phyloP scores from a whole-genome alignment of 2,797 vertebrate genomes.

The Liasis olivaceus region DNA sequence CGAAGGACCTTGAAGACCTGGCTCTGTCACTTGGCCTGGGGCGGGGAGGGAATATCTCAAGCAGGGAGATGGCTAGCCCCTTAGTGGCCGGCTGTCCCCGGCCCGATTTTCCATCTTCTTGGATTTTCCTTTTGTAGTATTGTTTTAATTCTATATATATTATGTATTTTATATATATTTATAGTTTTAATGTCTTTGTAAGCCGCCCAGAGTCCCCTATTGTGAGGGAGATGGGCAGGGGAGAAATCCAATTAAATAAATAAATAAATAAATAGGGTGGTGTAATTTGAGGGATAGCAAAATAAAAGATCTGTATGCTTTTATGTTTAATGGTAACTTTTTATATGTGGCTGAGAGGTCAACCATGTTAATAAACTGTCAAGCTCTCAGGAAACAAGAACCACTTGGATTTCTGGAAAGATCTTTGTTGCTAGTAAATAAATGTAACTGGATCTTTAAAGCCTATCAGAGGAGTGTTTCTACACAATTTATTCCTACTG shows the following conservation, averaged over 20 bases:
- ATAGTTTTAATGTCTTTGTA: background rate
- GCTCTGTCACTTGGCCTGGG: no score
- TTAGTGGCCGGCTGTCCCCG: no score
- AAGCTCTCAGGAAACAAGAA: background rate
- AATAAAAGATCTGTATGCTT: background rate
- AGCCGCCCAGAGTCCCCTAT: background rate
- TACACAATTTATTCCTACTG: background rate
- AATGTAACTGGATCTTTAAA: background rate
- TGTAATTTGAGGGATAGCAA: background rate
- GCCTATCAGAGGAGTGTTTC: background rate
- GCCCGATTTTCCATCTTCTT: no score
- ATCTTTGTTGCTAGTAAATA: background rate
- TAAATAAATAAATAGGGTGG: background rate
- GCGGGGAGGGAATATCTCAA: no score
- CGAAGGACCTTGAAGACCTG: no score
- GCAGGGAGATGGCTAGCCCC: no score
- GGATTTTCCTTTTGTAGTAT: no score
- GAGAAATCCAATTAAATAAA: no score
- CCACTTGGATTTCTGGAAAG: background rate
- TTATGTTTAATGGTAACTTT: background rate
- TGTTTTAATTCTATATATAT: no score
- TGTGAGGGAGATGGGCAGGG: no score
- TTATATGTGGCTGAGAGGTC: conserved; percentile 8
- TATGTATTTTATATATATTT: no score
- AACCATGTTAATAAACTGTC: background rate